Base-by-base conservation (phyloP, 1,140 invertebrate species). In the Aradophagus sp. region DNA sequence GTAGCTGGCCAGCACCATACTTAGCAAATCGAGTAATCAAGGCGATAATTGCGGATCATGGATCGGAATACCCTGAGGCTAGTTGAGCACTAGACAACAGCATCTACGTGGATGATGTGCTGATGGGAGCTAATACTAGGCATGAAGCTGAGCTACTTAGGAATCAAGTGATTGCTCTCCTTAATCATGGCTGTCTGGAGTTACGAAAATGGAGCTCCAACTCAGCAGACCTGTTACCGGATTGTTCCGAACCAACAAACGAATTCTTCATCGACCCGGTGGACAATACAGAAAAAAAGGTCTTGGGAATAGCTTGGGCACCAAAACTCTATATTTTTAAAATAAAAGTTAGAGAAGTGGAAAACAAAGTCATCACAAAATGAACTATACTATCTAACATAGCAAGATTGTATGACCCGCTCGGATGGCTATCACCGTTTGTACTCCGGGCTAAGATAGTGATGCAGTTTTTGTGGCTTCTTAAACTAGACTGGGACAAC, bases 21-120 rank as follows among this genome's bases (percentile, higher is more conserved):
- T 34, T 34, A 8, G 32, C 32, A 5, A 34, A 34, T 14, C 11
- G 32, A 2, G 32, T 34, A 34, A 34, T 34, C n/a, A 34, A 14
- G 13, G 32, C 2, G 8, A 12, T 34, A 5, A 8, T 34, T 14
- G 12, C 12, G 1, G 8, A 5, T 5, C 32, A 34, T 14, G 13
- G 8, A n/a, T 5, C 6, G 3, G 12, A 34, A 8, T 34, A 4
- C 14, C 32, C 32, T 14, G 3, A 4, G 8, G 32, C 32, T 8
- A n/a, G 11, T 34, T 3, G 11, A 14, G 3, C 32, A 11, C 8
- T 34, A 13, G 20, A 14, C 32, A 10, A 14, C 4, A 34, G 1
- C 14, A 34, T 34, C 3, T 34, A 34, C 14, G 32, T 34, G 4
- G 32, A 34, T 12, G 32, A 34, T 14, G 32, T 34, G 12, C 32